These are phyloP conservation scores for Artibeus jamaicensis DNA, from an alignment of 2,797 vertebrate genomes.

Conservation along the genomic window DNA sequence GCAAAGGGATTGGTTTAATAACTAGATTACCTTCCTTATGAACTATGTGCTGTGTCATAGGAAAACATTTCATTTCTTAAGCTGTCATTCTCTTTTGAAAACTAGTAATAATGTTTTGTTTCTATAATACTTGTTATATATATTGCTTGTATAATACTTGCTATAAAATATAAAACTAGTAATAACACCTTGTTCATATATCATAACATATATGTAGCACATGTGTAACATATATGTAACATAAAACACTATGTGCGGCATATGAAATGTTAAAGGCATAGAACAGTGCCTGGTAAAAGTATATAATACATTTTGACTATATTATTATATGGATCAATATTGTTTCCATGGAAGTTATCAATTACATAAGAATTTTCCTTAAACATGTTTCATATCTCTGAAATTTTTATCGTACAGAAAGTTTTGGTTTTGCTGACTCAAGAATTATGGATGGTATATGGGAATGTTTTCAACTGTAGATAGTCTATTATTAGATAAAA, in stretches of 20 bases:
- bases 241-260: too few relatives aligned
- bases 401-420: not conserved
- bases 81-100: not conserved
- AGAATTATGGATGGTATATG: not conserved
- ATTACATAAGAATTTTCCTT: not conserved
- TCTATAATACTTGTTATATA: not conserved
- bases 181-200: too few relatives aligned
- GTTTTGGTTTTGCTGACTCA: not conserved
- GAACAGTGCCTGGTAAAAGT: not conserved
- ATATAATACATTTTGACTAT: not conserved
- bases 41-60: not conserved
- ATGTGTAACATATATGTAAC: too few relatives aligned
- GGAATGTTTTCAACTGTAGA: not conserved
- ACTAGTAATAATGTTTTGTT: not conserved
- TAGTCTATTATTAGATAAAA: not conserved
- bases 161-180: too few relatives aligned
- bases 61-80: not conserved
- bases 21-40: not conserved
- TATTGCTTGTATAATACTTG: not conserved
- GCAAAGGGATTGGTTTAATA: not conserved
- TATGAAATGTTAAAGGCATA: not conserved
- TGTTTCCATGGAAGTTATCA: not conserved
- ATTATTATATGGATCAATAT: not conserved
- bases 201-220: too few relatives aligned
- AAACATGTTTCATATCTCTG: not conserved